Base-by-base conservation (phyloP, 2,113 vertebrate species). In the Fregetta grallaria region DNA sequence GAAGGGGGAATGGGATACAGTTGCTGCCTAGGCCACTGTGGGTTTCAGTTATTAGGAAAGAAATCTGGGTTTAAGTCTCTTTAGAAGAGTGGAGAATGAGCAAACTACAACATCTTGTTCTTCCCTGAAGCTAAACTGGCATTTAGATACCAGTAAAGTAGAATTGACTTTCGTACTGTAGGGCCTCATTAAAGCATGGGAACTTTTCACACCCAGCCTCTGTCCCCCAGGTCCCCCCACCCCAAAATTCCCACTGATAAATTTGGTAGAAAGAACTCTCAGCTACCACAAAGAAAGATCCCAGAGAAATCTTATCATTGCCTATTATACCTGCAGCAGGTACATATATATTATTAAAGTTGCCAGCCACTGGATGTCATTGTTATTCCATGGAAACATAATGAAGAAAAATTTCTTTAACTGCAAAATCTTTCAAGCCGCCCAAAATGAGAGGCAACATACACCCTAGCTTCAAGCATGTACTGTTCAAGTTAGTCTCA, bases 331-430 rank as follows among this genome's bases (percentile, higher is more conserved):
- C 86, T 90, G 40, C 68, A 81, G 61, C 53, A 83, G 72, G 30
- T 90, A 80, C 38, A 55, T 81, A 83, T 38, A 45, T 70, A 96
- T 96, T 95, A 93, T 88, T 95, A 91, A 97, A 96, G 76, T 42
- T 88, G 56, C 11, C 71, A 96, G 85, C 91, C 97, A 97, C 94
- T 96, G 95, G 92, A 97, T 97, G 90, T 96, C 94, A 97, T 98
- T 96, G 81, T 95, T 96, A 97, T 98, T 96, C 92, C 72, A 95
- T 61, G 71, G 63, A 96, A 97, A 81, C 21, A 36, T 63, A 96
- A 77, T 0, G 47, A 94, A 92, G 79, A 91, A 89, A 92, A 81
- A 92, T 50, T 62, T 67, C 75, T 83, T 84, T 29, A 44, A 58
- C 75, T 87, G 32, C 32, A 86, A 86, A 93, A 94, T 27, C 7